Percentiles rank a stretch among this genome's conserved stretches.
Evolutionary conservation across 2,888 invertebrate genomes (phyloP).

Genomic region (Hypsopygia costalis): DNA sequence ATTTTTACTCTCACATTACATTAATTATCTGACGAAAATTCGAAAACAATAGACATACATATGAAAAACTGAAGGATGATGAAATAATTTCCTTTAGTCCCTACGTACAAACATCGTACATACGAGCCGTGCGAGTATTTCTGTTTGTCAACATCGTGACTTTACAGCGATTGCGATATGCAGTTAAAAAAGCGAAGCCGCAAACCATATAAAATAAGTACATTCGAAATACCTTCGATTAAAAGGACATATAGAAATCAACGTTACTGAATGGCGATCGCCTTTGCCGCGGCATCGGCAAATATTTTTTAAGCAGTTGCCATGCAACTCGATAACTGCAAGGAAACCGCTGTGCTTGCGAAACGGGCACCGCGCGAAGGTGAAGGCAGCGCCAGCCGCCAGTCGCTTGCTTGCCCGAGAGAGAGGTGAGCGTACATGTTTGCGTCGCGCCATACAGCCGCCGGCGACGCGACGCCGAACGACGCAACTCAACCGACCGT

Average conservation of each 20-base stretch:
- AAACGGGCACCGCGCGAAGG: conserved; percentile 58
- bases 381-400: conserved; percentile 55
- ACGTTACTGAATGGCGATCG: conserved; percentile 4
- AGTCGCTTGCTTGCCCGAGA: conserved; percentile 60
- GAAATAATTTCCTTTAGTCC: too few species aligned
- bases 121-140: too few species aligned
- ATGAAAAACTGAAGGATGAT: too few species aligned
- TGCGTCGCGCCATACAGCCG: conserved; percentile 32
- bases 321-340: conserved; percentile 74
- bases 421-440: conserved; percentile 58
- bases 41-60: too few species aligned
- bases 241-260: conserved; percentile 5
- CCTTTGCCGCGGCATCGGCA: conserved; percentile 10
- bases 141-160: too few species aligned
- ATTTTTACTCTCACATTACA: too few species aligned
- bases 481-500: conserved; percentile 20
- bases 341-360: conserved; percentile 65
- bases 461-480: conserved; percentile 17
- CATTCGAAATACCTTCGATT: conserved; percentile 4
- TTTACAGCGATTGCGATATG: too few species aligned
- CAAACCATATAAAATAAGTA: too few species aligned
- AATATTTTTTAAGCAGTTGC: conserved; percentile 53
- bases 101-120: too few species aligned
- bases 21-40: too few species aligned
- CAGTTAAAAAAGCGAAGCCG: too few species aligned